Base-by-base conservation (phyloP, 2,888 invertebrate species). In the Sicus ferrugineus region DNA sequence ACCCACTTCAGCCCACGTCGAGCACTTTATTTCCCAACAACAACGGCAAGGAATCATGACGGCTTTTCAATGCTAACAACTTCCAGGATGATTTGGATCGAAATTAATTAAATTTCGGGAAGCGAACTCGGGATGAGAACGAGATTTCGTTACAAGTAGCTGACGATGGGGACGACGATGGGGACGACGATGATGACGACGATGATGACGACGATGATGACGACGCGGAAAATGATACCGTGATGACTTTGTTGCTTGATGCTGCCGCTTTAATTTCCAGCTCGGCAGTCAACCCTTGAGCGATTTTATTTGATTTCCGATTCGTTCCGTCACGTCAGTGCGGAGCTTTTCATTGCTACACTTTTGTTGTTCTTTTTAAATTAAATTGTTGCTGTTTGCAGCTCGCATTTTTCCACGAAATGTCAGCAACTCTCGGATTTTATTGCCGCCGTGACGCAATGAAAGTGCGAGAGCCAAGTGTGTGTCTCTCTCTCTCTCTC, bases 81-180 rank as follows among this genome's bases (percentile, higher is more conserved):
- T 19, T 66, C n/a, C 23, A 23, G 34, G 42, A 62, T 61, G 67
- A 68, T 71, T 68, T 67, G 48, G 64, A 68, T 67, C 48, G 68
- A 72, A 75, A 73, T 73, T 73, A 73, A 70, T 72, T 68, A 72
- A 72, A 72, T 67, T 69, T 70, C 59, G 59, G 19, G 48, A 31
- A n/a, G 31, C 67, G 59, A 54, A 16, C 14, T 67, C 59, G 58
- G 46, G 48, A 67, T 46, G 48, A 67, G 56, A 2, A 31, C n/a
- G 7, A n/a, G 34, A 19, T 21, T 19, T 34, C 9, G 59, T 19
- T 16, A 11, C 61, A 42, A 16, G 38, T 42, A 38, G 58, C 28
- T 63, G 16, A 23, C 46, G 66, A 31, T 31, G 42, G 34, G 16
- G 14, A 46, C 1, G 62, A 1, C 50, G 52, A 52, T 38, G 65